Percentiles rank a stretch among this genome's conserved stretches.
Conservation (phyloP, 2,797 vertebrate genomes). For the Pseudochaenichthys georgianus region DNA sequence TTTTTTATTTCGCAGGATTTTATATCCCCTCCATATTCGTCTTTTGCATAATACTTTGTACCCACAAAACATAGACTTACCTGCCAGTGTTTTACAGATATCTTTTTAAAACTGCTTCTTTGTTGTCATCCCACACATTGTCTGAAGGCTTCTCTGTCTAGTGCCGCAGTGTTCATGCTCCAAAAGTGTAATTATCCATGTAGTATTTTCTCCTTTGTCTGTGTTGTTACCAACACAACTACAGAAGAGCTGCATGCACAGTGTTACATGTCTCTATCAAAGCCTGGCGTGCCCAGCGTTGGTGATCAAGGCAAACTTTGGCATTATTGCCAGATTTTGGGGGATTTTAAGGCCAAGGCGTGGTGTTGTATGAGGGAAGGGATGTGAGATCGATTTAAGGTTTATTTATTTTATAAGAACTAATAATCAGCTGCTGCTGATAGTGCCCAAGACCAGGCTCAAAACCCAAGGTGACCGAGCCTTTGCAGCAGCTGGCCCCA, state of each 20-base stretch:
- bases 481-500: too few species aligned
- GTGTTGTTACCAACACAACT: constrained; percentile 56
- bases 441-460: too few species aligned
- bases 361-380: constrained; percentile 16
- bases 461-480: too few species aligned
- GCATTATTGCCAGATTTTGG: constrained; percentile 1
- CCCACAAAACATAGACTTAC: constrained; percentile 71
- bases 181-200: constrained; percentile 71
- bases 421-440: too few species aligned
- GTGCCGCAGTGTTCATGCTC: constrained; percentile 74
- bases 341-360: constrained; percentile 14
- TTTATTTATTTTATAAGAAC: neutral
- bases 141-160: constrained; percentile 81
- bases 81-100: constrained; percentile 72
- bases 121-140: constrained; percentile 82
- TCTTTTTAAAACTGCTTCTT: constrained; percentile 73
- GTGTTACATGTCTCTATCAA: constrained; percentile 57
- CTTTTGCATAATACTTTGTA: constrained; percentile 76
- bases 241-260: constrained; percentile 64
- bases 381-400: constrained; percentile 6
- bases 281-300: constrained; percentile 34
- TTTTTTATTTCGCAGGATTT: constrained; percentile 71
- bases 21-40: constrained; percentile 72
- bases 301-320: constrained; percentile 3
- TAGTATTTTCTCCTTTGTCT: constrained; percentile 68